phyloP scores from a whole-genome alignment of 2,888 invertebrate species.

The Coremacera marginata region DNA sequence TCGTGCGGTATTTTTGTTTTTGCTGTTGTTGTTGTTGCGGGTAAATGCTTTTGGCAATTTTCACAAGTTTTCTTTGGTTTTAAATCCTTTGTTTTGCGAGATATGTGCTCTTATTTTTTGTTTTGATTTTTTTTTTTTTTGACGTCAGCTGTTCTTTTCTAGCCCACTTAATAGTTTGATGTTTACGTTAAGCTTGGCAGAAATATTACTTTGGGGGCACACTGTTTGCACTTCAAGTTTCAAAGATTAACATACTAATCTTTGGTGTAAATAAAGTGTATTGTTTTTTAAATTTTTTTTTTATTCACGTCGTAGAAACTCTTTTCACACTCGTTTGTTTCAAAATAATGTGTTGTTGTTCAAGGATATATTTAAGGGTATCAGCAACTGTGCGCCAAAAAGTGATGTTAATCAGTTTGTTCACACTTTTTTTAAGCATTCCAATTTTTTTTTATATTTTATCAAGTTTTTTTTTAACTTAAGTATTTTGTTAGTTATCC shows the following conservation, averaged over 20 bases:
- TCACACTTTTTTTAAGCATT: not conserved
- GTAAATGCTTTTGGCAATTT: conserved; percentile 45
- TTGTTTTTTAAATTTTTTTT: conserved; percentile 11
- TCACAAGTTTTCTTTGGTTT: conserved; percentile 30
- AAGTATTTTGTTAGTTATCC: not conserved
- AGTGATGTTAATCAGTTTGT: not conserved
- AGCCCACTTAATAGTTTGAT: not conserved
- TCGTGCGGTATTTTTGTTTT: not conserved
- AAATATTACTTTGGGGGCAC: not conserved
- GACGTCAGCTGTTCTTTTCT: conserved; percentile 23
- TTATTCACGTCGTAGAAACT: not conserved
- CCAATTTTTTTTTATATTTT: not conserved
- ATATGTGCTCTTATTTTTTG: conserved; percentile 25
- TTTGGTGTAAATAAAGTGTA: conserved; percentile 52
- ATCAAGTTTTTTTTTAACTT: not conserved
- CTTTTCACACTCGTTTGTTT: no score
- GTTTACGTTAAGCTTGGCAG: not conserved
- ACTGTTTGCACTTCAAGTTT: not conserved
- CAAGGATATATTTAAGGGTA: no score
- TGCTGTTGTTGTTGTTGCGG: not conserved
- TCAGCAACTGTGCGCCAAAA: not conserved
- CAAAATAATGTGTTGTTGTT: no score
- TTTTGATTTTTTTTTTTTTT: not conserved
- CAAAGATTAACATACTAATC: conserved; percentile 59
- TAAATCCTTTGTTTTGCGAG: not conserved